Percentiles rank a stretch among this genome's conserved stretches.
These are phyloP conservation scores for Heliconius nattereri DNA, from an alignment of 1,140 invertebrate species.

Conservation along the genomic window DNA sequence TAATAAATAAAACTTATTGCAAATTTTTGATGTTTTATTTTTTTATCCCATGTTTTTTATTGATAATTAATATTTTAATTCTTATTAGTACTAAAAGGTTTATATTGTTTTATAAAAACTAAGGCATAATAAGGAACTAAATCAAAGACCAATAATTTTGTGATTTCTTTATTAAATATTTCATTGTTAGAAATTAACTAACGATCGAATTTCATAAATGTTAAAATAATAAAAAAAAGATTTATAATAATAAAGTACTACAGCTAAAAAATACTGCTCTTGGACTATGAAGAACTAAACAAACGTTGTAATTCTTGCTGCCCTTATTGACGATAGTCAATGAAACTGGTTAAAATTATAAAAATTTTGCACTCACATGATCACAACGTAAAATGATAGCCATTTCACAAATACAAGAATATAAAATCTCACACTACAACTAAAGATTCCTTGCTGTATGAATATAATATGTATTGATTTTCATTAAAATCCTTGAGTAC, in stretches of 20 bases:
- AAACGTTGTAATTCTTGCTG: constrained; percentile 62
- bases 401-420: constrained; percentile 79
- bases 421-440: constrained; percentile 58
- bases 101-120: neutral
- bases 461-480: constrained; percentile 28
- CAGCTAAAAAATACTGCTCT: constrained; percentile 80
- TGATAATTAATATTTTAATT: too few species aligned
- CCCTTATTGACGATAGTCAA: constrained; percentile 70
- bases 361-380: constrained; percentile 79
- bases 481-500: neutral
- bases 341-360: constrained; percentile 71
- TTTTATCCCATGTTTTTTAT: neutral
- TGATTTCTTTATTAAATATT: constrained; percentile 81
- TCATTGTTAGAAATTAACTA: constrained; percentile 81
- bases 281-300: constrained; percentile 77
- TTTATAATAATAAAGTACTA: constrained; percentile 76
- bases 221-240: constrained; percentile 79
- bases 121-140: constrained; percentile 30
- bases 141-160: constrained; percentile 70
- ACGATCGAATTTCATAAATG: constrained; percentile 79
- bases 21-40: constrained; percentile 9
- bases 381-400: constrained; percentile 79
- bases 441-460: constrained; percentile 39
- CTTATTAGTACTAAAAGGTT: neutral
- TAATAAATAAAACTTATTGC: constrained; percentile 61